Base-by-base conservation (phyloP, 1,140 invertebrate species). In the Anadara kagoshimensis region DNA sequence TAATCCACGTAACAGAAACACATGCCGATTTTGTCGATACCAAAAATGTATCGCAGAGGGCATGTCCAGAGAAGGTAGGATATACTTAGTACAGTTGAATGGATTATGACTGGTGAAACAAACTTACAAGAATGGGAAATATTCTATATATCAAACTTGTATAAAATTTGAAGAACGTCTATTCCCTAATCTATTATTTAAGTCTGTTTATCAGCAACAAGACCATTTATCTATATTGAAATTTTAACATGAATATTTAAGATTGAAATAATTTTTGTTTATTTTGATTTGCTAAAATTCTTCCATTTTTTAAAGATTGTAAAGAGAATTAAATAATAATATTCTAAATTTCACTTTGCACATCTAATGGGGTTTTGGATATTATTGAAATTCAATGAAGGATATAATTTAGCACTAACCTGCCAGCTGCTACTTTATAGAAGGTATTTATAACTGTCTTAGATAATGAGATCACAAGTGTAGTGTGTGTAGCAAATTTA, bases 1-100 rank as follows among this genome's bases (percentile, higher is more conserved):
- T 88, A 98, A 97, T 90, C 98, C 97, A 90, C 96, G 97, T 90
- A 98, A 97, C 87, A 92, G 97, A 66, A 98, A 97, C 18, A 95
- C 95, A 16, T 98, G 97, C 90, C 97, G 98, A 87, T 95, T 95
- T 5, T 98, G 97, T 85, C 93, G 97, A 22, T 92, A 98, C 81
- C 91, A 95, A 82, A 98, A 98, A 90, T 98, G 97, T 87, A 90
- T 98, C 4, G 86, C 94, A 81, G 96, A 97, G 41, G 97, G 97
- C 56, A 98, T 98, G 97, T 97, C 96, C 12, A 64, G 84, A 75
- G 80, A 83, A 73, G 84, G 84, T 85, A 68, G 47, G 56, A 43
- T 11, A 12, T 56, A n/a, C 14, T 36, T 14, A 62, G n/a, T n/a
- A n/a, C n/a, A n/a, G n/a, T n/a, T n/a, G n/a, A n/a, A n/a, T n/a